These are phyloP conservation scores for Petroica traversi DNA, from an alignment of 2,113 vertebrate genomes.

Conservation along the genomic window DNA sequence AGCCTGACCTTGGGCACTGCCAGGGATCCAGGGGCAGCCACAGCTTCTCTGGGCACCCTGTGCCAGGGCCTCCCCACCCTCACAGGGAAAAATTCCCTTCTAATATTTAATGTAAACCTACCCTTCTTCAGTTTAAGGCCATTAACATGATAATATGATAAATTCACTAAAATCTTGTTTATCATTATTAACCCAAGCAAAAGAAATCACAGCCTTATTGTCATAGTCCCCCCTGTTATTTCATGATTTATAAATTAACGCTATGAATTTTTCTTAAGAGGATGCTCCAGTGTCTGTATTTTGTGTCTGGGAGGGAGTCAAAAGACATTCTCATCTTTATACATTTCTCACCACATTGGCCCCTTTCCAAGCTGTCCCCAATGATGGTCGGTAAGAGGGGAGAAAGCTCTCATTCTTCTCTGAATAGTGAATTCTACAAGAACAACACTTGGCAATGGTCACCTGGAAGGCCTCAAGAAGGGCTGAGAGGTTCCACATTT, in stretches of 20 bases:
- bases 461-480: neutral
- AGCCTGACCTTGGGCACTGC: rapidly evolving
- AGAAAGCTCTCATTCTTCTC: neutral
- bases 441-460: neutral
- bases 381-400: neutral
- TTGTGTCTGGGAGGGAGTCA: neutral
- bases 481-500: neutral
- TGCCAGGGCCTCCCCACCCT: rapidly evolving
- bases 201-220: neutral
- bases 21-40: neutral
- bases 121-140: neutral
- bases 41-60: neutral
- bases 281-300: neutral
- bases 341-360: neutral
- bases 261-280: neutral
- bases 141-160: neutral
- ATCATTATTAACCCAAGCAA: neutral
- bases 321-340: neutral
- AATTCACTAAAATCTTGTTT: neutral
- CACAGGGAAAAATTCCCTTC: neutral
- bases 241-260: neutral
- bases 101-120: neutral
- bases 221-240: neutral
- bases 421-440: neutral
- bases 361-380: neutral